phyloP scores from a whole-genome alignment of 2,113 vertebrate genomes.

The Natator depressus region DNA sequence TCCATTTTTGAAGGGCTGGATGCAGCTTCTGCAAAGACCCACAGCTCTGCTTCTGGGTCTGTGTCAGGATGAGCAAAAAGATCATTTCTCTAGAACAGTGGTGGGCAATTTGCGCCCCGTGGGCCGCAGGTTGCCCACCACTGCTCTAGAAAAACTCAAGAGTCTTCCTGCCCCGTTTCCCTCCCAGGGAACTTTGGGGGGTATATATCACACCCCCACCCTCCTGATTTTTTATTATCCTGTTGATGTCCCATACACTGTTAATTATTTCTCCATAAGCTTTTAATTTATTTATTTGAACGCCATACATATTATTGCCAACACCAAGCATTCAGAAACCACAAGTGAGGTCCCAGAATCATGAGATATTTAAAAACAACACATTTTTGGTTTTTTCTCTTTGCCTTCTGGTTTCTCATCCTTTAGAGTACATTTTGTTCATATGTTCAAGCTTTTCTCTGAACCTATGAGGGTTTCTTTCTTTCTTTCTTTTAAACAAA shows the following conservation, averaged over 20 bases:
- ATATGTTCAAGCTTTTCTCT: neutral
- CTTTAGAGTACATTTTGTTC: neutral
- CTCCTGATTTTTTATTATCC: neutral
- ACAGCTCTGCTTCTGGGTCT: neutral
- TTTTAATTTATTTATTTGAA: neutral
- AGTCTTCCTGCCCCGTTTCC: accelerated
- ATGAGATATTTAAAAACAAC: neutral
- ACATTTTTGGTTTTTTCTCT: neutral
- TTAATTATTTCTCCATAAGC: neutral
- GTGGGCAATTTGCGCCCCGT: neutral
- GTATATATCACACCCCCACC: neutral
- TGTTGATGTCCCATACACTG: neutral
- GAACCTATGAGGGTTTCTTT: neutral
- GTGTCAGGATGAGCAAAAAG: neutral
- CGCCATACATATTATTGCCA: neutral
- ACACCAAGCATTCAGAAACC: neutral
- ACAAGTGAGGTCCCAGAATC: conserved; percentile 14
- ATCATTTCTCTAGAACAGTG: neutral
- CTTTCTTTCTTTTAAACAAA: neutral
- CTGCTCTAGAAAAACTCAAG: accelerated
- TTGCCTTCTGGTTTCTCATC: conserved; percentile 1
- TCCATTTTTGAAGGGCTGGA: neutral
- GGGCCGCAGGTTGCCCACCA: no score
- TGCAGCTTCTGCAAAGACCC: neutral
- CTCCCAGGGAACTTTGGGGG: neutral